Conservation (phyloP, 2,888 invertebrate species). For the Calliscelio sp. region DNA sequence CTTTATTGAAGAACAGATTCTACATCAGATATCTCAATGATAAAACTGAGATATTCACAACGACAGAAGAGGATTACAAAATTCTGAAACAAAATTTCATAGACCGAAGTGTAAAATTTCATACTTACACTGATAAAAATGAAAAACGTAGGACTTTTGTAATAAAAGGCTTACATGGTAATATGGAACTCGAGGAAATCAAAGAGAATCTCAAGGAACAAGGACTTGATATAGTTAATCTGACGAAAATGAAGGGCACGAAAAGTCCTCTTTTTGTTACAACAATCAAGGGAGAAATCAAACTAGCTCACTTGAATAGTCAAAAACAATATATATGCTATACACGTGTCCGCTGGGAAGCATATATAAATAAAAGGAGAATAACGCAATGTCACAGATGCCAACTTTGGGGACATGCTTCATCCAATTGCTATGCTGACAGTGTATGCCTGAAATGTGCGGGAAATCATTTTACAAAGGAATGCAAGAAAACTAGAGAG, state of each 20-base stretch:
- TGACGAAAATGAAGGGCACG: constrained; percentile 66
- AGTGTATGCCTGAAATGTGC: constrained; percentile 78
- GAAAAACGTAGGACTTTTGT: constrained; percentile 49
- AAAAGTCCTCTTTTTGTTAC: constrained; percentile 56
- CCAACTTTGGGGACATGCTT: constrained; percentile 79
- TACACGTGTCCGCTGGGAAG: constrained; percentile 74
- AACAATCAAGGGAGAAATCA: constrained; percentile 43
- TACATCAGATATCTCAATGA: constrained; percentile 37
- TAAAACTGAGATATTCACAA: constrained; percentile 21
- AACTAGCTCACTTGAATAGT: constrained; percentile 32
- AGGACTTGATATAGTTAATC: constrained; percentile 10
- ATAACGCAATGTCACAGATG: constrained; percentile 70
- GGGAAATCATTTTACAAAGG: constrained; percentile 74
- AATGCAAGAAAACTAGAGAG: constrained; percentile 75
- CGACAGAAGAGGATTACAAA: constrained; percentile 12
- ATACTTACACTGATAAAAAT: constrained; percentile 47
- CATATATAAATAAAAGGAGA: constrained; percentile 58
- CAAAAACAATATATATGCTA: constrained; percentile 27
- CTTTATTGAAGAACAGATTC: constrained; percentile 20
- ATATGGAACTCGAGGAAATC: constrained; percentile 22
- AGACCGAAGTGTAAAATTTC: constrained; percentile 31
- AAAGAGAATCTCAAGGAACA: constrained; percentile 17
- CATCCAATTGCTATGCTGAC: constrained; percentile 73
- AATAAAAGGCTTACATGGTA: constrained; percentile 44
- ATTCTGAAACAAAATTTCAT: neutral